Percentiles rank a stretch among this genome's conserved stretches.
Conservation (phyloP, 1,140 invertebrate species). For the Chironomus striatipennis region DNA sequence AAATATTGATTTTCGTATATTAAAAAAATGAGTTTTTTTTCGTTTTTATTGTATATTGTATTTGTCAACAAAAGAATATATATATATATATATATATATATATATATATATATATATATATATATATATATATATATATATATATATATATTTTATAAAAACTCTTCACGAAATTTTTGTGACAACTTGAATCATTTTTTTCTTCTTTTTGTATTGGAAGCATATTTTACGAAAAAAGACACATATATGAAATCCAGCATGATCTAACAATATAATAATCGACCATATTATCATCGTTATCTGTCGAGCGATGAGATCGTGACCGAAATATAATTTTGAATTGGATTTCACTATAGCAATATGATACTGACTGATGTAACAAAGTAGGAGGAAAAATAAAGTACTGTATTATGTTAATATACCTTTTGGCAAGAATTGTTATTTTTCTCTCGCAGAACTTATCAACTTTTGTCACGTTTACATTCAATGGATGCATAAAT, state of each 20-base stretch:
- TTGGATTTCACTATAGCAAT: not conserved
- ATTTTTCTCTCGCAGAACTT: not conserved
- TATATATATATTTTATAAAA: too few relatives aligned
- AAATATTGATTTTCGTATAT: not conserved
- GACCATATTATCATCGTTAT: conserved; percentile 20
- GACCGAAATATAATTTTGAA: conserved; percentile 14
- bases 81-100: too few relatives aligned
- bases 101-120: too few relatives aligned
- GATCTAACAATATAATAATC: not conserved
- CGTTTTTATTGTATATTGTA: not conserved
- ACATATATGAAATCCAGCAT: too few relatives aligned
- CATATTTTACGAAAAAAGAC: too few relatives aligned
- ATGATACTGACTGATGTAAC: not conserved
- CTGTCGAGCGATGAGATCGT: not conserved
- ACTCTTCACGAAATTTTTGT: too few relatives aligned
- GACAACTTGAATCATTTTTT: too few relatives aligned
- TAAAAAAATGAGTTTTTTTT: too few relatives aligned
- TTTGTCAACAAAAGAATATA: not conserved
- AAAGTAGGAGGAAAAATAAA: conserved; percentile 4
- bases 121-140: too few relatives aligned
- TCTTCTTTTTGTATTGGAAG: too few relatives aligned
- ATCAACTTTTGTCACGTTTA: not conserved
- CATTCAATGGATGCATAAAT: not conserved
- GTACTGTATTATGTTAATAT: conserved; percentile 17
- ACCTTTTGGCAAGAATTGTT: not conserved